Percentiles rank a stretch among this genome's conserved stretches.
phyloP scores from a whole-genome alignment of 2,113 vertebrate genomes.

The Camelus dromedarius region DNA sequence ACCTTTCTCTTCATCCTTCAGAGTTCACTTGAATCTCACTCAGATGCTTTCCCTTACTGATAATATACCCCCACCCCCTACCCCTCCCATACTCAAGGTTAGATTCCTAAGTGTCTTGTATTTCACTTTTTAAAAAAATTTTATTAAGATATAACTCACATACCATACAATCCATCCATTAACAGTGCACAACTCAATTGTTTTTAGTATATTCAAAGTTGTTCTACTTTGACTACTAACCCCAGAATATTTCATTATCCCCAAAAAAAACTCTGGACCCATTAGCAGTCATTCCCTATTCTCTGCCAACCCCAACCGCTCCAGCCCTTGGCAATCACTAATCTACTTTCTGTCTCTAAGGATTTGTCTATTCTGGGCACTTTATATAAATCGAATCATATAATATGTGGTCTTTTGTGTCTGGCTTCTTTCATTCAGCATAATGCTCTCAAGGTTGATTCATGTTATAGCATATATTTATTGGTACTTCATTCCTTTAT shows the following conservation, averaged over 20 bases:
- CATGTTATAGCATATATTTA: background rate
- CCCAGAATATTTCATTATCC: background rate
- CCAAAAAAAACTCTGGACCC: background rate
- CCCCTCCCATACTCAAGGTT: background rate
- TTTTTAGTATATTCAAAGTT: conserved; percentile 13
- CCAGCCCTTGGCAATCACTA: background rate
- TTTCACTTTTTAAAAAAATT: background rate
- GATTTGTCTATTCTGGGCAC: conserved; percentile 7
- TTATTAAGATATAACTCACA: background rate
- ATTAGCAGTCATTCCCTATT: background rate
- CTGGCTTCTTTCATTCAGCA: conserved; percentile 11
- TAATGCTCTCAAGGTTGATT: conserved; percentile 1
- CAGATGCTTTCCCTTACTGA: background rate
- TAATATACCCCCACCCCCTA: background rate
- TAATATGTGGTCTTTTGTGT: background rate
- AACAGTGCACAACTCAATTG: background rate
- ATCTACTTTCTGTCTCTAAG: background rate
- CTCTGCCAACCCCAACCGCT: background rate
- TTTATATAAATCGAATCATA: conserved; percentile 7
- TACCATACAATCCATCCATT: background rate
- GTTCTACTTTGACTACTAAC: background rate
- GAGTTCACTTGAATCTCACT: background rate
- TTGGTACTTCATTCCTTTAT: background rate
- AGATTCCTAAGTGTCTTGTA: background rate
- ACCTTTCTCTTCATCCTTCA: background rate